Base-by-base conservation (phyloP, 2,113 vertebrate species). In the Chrysochloris asiatica region DNA sequence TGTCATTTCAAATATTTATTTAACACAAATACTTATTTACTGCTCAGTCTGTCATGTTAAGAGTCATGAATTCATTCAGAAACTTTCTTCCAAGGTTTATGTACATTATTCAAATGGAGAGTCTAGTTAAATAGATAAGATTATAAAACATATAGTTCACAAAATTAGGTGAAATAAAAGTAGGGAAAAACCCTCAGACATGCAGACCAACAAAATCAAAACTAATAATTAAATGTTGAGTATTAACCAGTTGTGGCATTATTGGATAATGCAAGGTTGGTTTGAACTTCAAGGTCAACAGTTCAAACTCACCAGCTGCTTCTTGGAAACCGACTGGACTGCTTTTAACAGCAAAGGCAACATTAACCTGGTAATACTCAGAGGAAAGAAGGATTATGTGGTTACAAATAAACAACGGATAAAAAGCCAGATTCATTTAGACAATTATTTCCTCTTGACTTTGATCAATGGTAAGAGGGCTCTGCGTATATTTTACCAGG, bases 401-500 rank as follows among this genome's bases (percentile, higher is more conserved):
- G 14, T n/a, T 71, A 67, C 79, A 93, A 90, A 87, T 6, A 93
- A 92, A 83, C 8, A 65, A 89, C 73, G 45, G 9, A 78, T 76
- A 65, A 83, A n/a, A 93, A 63, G 16, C 26, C 36, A 48, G 17
- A 69, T 33, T 52, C 38, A 73, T 59, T 77, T 86, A 75, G 30
- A 21, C 43, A 78, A 71, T 65, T 33, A 4, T 77, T 19, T 45
- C 52, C 8, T 91, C 41, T 90, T 88, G 54, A 5, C 38, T 84
- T 26, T 85, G 43, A 45, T 71, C 33, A 76, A 33, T 43, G 24
- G 8, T 65, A 76, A 65, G 67, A 81, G 67, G 59, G 80, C 1
- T 0, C 26, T 21, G n/a, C n/a, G 50, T 59, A n/a, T 72, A 67
- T 45, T 86, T 85, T 50, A 71, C 19, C 24, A 47, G 45, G 33